Evolutionary conservation across 2,113 vertebrate species (phyloP).

Genomic region (Balaenoptera acutorostrata): DNA sequence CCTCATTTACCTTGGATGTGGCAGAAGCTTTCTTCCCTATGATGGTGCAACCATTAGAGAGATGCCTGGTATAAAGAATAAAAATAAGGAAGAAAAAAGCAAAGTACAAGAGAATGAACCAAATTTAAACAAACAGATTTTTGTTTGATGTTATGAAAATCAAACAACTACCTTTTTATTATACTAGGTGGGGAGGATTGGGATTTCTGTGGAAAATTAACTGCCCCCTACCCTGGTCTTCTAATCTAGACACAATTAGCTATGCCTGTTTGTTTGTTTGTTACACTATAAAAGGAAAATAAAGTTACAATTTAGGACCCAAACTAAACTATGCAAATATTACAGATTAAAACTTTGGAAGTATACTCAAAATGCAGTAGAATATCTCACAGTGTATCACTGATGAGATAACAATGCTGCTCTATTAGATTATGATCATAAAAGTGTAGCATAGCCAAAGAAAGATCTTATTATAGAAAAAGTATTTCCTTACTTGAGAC

Average conservation of each 20-base stretch:
- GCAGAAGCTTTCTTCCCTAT: slow-evolving; percentile 37
- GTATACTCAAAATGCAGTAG: neutral
- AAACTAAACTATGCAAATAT: neutral
- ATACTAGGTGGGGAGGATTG: neutral
- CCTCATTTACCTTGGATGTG: slow-evolving; percentile 43
- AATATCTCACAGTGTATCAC: neutral
- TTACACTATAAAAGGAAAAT: neutral
- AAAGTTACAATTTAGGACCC: neutral
- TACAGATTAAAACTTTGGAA: neutral
- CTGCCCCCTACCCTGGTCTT: neutral
- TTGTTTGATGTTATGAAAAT: slow-evolving; percentile 41
- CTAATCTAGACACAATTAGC: neutral
- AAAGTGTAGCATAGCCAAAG: neutral
- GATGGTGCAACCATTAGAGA: slow-evolving; percentile 41
- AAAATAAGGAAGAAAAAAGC: neutral
- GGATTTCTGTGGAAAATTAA: neutral
- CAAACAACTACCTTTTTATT: neutral
- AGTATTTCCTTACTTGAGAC: neutral
- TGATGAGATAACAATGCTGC: neutral
- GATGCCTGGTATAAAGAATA: neutral
- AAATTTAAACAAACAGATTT: slow-evolving; percentile 41
- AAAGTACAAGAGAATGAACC: slow-evolving; percentile 16
- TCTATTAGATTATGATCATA: neutral
- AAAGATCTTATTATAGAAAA: neutral
- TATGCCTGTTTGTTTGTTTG: neutral